A percentile compares a stretch with the other conserved stretches of the same genome.
Conservation (phyloP, 2,797 vertebrate species). For the Sebastes nivosus region DNA sequence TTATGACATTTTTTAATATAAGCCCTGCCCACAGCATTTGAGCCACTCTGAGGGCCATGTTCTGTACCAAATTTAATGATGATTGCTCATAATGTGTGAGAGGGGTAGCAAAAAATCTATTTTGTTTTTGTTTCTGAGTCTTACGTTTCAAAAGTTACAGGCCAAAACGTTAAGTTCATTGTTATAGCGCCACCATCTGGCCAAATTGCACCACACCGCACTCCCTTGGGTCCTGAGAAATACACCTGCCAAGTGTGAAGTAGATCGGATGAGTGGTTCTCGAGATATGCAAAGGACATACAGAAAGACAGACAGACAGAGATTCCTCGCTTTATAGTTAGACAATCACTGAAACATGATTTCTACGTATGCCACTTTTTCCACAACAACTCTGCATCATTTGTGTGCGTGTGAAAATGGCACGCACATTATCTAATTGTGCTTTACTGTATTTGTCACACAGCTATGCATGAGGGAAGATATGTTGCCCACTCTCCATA, state of each 20-base stretch:
- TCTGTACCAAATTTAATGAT: rapidly evolving
- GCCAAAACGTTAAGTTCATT: too few relatives aligned
- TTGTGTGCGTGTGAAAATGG: background rate
- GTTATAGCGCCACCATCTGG: too few relatives aligned
- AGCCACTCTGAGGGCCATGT: background rate
- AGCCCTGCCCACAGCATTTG: too few relatives aligned
- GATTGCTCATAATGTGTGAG: background rate
- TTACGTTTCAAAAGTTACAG: background rate
- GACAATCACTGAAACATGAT: background rate
- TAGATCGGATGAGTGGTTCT: background rate
- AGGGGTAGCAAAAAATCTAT: background rate
- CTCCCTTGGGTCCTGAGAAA: too few relatives aligned
- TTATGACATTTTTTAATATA: too few relatives aligned
- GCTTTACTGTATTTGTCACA: background rate
- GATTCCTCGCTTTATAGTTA: background rate
- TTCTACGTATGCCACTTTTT: background rate
- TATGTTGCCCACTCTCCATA: background rate
- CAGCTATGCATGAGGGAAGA: conserved; percentile 11
- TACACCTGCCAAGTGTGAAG: background rate
- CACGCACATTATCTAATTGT: background rate
- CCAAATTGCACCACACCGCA: too few relatives aligned
- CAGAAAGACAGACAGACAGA: background rate
- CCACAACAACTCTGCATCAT: background rate
- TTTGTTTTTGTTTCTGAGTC: background rate
- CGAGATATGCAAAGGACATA: background rate